These are phyloP conservation scores for Otus sunia DNA, from an alignment of 2,113 vertebrate genomes.

Conservation along the genomic window DNA sequence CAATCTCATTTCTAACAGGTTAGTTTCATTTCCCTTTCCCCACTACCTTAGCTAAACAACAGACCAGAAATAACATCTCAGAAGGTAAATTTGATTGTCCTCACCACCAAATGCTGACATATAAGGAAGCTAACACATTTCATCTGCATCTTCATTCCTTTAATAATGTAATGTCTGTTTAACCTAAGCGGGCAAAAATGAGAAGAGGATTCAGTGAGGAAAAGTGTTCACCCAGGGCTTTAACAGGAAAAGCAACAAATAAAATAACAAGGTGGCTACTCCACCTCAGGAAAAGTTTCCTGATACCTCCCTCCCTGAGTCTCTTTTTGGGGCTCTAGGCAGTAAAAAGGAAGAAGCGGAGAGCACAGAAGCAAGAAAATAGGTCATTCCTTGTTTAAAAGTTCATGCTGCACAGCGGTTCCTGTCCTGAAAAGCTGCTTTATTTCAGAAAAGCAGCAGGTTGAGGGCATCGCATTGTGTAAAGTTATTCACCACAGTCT, in stretches of 20 bases:
- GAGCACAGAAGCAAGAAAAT: not conserved
- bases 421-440: slow-evolving; percentile 12
- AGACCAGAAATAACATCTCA: not conserved
- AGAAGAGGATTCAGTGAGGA: not conserved
- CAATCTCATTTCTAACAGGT: not conserved
- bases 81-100: not conserved
- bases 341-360: not conserved
- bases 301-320: not conserved
- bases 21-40: not conserved
- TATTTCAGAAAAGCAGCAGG: not conserved
- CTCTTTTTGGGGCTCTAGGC: not conserved
- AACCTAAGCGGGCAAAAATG: not conserved
- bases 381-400: slow-evolving; percentile 23
- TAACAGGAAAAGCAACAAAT: not conserved
- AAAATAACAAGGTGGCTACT: not conserved
- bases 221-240: not conserved
- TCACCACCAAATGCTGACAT: not conserved
- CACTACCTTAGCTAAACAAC: not conserved
- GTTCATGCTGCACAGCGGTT: not conserved
- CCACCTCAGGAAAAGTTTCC: not conserved
- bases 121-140: not conserved
- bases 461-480: not conserved
- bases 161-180: not conserved
- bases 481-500: not conserved
- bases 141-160: not conserved